Evolutionary conservation across 92 coral and sea anemone species (phyloP), one percentile per base, ranked within the genome.

Genomic region (Zoanthus gigantus): DNA sequence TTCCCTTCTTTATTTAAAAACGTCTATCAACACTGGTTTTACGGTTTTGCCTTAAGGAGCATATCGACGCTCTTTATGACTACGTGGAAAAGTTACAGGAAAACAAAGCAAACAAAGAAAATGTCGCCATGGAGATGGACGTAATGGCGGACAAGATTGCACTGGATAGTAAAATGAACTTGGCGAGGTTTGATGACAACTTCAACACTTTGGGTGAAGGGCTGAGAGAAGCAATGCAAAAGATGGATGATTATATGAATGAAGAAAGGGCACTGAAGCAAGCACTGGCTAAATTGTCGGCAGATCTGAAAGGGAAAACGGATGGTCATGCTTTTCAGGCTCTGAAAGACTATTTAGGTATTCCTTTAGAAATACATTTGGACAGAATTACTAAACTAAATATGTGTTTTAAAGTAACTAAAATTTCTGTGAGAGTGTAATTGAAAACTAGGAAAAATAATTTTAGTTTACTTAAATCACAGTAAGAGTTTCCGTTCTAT

Each of bases 211-310:
- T 97, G 86, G 99, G 95, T 18, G 96, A 94, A 80, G 99, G 99
- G 14, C 87, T 97, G 3, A 92, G 93, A 17, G 98, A 95, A 76
- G 97, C 99, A 6, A 77, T 97, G 71, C 99, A 95, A 86, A 97
- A 97, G 88, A 97, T 97, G 99, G 99, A 97, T 47, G 98, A 97
- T 18, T 95, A 95, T 81, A 90, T 97, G 98, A 97, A 97, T 66
- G 99, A 97, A 71, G 99, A 97, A 85, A 81, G 89, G 91, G 95
- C 98, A 0, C 78, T 97, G 74, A 97, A 97, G 76, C 94, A 97
- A 53, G 96, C 99, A 15, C 76, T 97, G 93, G 91, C 93, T 63
- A 93, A 96, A 82, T 83, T 97, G 17, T 97, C 99, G 0, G 82
- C 79, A 69, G 99, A 97, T 72, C 92, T 97, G 97, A 93, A 93